Evolutionary conservation across 53 echinoderm and acorn worm genomes (phyloP), one percentile per base, ranked within the genome.

Genomic region (Crossaster papposus): DNA sequence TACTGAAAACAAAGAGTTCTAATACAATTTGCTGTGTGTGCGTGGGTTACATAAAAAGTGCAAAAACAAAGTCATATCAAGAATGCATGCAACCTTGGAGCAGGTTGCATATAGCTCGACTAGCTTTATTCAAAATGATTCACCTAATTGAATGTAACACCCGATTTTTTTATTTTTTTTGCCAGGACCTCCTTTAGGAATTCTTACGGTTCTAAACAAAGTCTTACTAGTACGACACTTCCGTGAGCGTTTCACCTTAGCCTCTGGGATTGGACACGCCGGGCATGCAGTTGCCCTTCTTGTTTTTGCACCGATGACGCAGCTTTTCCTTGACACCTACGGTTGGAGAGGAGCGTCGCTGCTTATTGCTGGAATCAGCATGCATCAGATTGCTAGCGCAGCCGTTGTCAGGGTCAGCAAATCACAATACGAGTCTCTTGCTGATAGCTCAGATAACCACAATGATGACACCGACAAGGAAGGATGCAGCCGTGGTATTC

Each of bases 281-380:
- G 73, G 73, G 29, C 14, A 4, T 5, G 73, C 73, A 15, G 73
- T 73, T 28, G 73, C 30, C 15, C 15, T 73, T 73, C 29, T 73
- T 15, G 73, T 15, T 32, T 73, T 73, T 29, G 73, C 73, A 15
- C 73, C 73, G n/a, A 73, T 73, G 73, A 73, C 73, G 30, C 73
- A 73, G 28, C 73, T 64, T 26, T 64, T 1, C 65, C 65, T 64
- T 4, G 65, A 64, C 65, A 30, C 33, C 30, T 73, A 73, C 73
- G 73, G 73, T 15, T 73, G 73, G 73, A 23, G 73, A 73, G 73
- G 73, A 17, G 73, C 73, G n/a, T 2, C 28, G 29, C 30, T 73
- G 28, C 73, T 73, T 29, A 32, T 32, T n/a, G 73, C 15, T 23
- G 73, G n/a, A 73, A 73, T 32, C 15, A n/a, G 73, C 14, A 30